phyloP scores from a whole-genome alignment of 2,113 vertebrate species.

The Plecotus auritus region DNA sequence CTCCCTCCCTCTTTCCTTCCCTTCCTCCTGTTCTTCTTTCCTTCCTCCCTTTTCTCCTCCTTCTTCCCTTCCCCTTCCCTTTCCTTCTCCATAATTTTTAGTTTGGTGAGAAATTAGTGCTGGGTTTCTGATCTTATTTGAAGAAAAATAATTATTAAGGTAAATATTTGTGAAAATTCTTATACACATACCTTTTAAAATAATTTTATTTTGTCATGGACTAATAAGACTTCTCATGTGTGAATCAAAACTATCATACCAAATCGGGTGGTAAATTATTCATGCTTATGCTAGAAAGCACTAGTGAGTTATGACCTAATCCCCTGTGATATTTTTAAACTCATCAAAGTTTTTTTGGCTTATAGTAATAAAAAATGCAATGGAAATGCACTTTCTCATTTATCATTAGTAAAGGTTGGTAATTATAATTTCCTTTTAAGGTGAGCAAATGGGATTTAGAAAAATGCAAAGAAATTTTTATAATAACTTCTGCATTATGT shows the following conservation, averaged over 20 bases:
- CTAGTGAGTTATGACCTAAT: not conserved
- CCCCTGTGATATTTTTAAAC: not conserved
- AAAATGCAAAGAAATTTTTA: constrained; percentile 1
- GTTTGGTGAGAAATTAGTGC: not conserved
- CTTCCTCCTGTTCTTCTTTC: no score
- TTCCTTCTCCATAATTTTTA: not conserved
- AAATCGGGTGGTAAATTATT: not conserved
- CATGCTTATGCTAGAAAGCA: not conserved
- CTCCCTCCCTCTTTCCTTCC: not conserved
- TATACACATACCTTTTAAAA: not conserved
- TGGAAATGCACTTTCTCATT: not conserved
- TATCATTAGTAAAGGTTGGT: not conserved
- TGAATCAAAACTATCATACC: not conserved
- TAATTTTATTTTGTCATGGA: not conserved
- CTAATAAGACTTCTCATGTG: not conserved
- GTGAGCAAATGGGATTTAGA: constrained; percentile 5
- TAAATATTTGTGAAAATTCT: not conserved
- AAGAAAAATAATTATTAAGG: not conserved
- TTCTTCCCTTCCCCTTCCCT: no score
- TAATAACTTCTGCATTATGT: not conserved
- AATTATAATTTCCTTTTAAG: constrained; percentile 45
- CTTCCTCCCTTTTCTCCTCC: not conserved
- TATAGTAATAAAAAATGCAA: not conserved
- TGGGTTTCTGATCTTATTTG: not conserved
- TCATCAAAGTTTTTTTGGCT: not conserved